These are phyloP conservation scores for Melieria crassipennis DNA, from an alignment of 2,888 invertebrate species.

Conservation along the genomic window DNA sequence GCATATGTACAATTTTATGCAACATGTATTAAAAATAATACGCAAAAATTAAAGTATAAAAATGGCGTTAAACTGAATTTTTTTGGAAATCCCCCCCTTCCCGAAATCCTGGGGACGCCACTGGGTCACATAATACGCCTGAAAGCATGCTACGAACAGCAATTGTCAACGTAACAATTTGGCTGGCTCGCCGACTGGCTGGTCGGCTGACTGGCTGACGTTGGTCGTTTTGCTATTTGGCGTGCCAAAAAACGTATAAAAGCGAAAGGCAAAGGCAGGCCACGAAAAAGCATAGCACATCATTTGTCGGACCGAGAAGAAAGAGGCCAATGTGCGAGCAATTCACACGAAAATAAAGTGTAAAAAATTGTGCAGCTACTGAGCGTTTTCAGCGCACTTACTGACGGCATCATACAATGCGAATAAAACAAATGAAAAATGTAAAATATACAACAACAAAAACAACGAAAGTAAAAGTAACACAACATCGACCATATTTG, in stretches of 20 bases:
- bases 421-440: neutral
- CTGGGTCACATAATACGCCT: slow-evolving; percentile 1
- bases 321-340: no score
- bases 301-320: neutral
- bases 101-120: no score
- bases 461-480: no score
- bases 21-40: no score
- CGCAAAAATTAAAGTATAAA: no score
- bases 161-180: neutral
- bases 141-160: neutral
- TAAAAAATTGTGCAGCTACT: neutral
- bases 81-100: no score
- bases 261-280: no score
- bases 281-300: no score
- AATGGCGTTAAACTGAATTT: no score
- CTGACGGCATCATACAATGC: neutral
- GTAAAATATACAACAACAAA: neutral
- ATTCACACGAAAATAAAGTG: no score
- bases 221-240: neutral
- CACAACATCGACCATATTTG: neutral
- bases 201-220: no score
- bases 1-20: no score
- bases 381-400: neutral
- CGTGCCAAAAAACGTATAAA: neutral
- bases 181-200: neutral